A percentile compares a stretch with the other conserved stretches of the same genome.
Evolutionary conservation across 2,797 vertebrate species (phyloP).

Genomic region (Pelodytes ibericus): DNA sequence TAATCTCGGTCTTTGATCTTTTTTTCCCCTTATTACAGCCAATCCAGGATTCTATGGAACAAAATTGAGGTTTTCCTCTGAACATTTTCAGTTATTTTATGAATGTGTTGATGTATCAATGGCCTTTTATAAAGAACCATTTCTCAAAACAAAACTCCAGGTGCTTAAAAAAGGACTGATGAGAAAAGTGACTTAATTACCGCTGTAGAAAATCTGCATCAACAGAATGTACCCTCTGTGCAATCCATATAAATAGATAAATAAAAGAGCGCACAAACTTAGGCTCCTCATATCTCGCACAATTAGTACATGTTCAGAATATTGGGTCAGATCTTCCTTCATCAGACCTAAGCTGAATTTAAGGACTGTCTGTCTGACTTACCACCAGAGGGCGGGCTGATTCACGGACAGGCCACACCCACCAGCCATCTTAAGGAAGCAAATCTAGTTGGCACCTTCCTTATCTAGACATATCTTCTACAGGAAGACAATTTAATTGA

Average conservation of each 20-base stretch:
- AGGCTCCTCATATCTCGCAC: too few species aligned
- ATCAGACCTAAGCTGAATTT: too few species aligned
- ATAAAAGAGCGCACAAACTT: neutral
- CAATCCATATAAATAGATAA: conserved; percentile 1
- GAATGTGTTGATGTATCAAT: conserved; percentile 10
- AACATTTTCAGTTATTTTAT: conserved; percentile 12
- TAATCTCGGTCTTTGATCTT: neutral
- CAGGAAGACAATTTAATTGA: too few species aligned
- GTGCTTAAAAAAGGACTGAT: conserved; percentile 36
- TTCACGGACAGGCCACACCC: too few species aligned
- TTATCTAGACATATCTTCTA: too few species aligned
- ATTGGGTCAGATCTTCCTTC: too few species aligned
- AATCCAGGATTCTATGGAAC: conserved; percentile 9
- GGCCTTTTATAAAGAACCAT: conserved; percentile 5
- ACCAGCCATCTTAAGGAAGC: too few species aligned
- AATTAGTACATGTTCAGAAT: too few species aligned
- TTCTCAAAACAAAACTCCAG: conserved; percentile 43
- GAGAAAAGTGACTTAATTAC: conserved; percentile 40
- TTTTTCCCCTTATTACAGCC: neutral
- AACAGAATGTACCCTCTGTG: neutral
- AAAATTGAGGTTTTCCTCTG: conserved; percentile 7
- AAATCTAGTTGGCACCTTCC: too few species aligned
- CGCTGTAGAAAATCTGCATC: conserved; percentile 15
- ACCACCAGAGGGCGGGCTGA: too few species aligned
- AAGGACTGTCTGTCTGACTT: too few species aligned